These are phyloP conservation scores for Rhagoletis pomonella DNA, from an alignment of 1,140 invertebrate genomes.

Conservation along the genomic window DNA sequence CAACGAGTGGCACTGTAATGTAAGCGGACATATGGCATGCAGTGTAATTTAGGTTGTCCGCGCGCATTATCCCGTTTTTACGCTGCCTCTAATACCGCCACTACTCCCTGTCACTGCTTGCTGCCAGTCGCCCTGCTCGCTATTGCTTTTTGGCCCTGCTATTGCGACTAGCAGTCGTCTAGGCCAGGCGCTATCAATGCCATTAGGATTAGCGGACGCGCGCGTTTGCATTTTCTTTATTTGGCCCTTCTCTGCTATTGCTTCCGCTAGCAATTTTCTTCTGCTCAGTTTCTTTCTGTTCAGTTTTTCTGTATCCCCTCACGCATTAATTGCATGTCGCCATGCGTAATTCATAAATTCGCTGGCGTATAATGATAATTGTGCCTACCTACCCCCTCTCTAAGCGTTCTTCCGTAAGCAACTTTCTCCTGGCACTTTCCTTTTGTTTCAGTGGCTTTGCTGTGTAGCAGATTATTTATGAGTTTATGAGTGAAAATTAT, in stretches of 20 bases:
- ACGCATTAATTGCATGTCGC: slow-evolving; percentile 47
- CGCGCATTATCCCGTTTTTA: slow-evolving; percentile 22
- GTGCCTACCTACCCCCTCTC: not conserved
- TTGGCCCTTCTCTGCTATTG: not conserved
- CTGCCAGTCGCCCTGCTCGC: not conserved
- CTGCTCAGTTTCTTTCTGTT: not conserved
- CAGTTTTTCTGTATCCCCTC: slow-evolving; percentile 23
- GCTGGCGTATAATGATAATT: slow-evolving; percentile 43
- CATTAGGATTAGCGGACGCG: slow-evolving; percentile 40
- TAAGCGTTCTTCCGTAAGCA: not conserved
- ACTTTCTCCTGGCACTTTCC: not conserved
- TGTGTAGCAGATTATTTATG: slow-evolving; percentile 26
- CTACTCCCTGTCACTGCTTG: not conserved
- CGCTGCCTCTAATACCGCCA: not conserved
- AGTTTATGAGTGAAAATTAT: slow-evolving; percentile 30
- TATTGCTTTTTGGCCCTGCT: not conserved
- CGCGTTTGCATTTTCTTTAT: slow-evolving; percentile 15
- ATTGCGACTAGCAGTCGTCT: no score
- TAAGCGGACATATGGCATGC: slow-evolving; percentile 41
- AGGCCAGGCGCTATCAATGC: slow-evolving; percentile 28
- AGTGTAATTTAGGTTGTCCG: slow-evolving; percentile 34
- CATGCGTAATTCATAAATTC: slow-evolving; percentile 36
- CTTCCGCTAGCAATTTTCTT: slow-evolving; percentile 1
- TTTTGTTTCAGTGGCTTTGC: not conserved
- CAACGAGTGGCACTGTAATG: slow-evolving; percentile 19